Evolutionary conservation across 2,888 invertebrate species (phyloP).

Genomic region (Nemoura dubitans): DNA sequence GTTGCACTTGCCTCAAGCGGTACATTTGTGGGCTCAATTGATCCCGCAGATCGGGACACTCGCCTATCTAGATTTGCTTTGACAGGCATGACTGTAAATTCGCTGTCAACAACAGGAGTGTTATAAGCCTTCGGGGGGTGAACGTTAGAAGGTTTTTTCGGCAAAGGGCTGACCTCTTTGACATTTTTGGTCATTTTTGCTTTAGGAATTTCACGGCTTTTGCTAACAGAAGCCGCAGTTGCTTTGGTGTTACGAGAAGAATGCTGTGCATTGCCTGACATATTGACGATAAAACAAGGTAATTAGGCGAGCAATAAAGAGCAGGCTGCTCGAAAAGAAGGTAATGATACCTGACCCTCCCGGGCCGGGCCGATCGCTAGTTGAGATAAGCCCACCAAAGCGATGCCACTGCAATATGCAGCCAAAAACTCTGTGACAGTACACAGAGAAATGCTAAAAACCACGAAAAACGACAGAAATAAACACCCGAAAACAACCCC

Average conservation of each 20-base stretch:
- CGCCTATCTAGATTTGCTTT: neutral
- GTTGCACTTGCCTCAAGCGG: neutral
- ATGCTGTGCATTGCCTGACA: neutral
- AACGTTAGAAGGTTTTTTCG: neutral
- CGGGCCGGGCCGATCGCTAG: neutral
- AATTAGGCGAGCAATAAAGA: neutral
- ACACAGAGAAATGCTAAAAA: neutral
- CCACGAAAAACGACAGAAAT: neutral
- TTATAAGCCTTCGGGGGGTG: neutral
- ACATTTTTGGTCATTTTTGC: neutral
- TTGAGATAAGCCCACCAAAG: neutral
- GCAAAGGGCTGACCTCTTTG: neutral
- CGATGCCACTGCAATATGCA: neutral
- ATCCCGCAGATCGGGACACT: neutral
- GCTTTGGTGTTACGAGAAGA: neutral
- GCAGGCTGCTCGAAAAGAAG: neutral
- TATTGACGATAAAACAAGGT: neutral
- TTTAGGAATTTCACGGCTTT: no score
- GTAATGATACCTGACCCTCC: neutral
- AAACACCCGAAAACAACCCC: neutral
- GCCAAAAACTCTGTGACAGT: neutral
- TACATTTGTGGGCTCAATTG: neutral
- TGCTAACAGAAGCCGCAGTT: neutral
- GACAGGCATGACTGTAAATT: neutral
- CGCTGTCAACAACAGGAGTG: neutral